phyloP scores from a whole-genome alignment of 2,113 vertebrate species.

The Pipra filicauda region DNA sequence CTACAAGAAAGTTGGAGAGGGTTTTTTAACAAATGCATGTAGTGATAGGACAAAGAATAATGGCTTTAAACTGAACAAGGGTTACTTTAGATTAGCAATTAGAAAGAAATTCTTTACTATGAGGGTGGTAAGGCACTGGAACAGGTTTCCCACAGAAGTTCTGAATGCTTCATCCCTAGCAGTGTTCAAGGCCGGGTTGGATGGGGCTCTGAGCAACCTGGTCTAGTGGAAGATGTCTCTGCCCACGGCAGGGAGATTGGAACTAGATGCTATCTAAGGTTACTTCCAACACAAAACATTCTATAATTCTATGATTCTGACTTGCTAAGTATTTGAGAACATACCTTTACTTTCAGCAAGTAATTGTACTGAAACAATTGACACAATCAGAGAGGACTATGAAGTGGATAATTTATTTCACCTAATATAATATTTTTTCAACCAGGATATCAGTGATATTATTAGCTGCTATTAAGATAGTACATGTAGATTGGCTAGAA shows the following conservation, averaged over 20 bases:
- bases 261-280: background rate
- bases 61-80: background rate
- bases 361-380: background rate
- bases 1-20: background rate
- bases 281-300: background rate
- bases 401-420: background rate
- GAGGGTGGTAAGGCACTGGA: background rate
- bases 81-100: background rate
- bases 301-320: background rate
- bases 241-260: background rate
- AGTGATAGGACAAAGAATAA: background rate
- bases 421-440: background rate
- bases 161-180: background rate
- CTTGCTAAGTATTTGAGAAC: background rate
- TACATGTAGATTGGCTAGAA: background rate
- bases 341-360: accelerated
- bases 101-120: background rate
- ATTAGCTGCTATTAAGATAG: background rate
- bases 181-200: background rate
- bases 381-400: background rate
- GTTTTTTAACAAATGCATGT: background rate
- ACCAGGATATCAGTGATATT: background rate
- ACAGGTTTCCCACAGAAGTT: background rate
- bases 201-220: background rate
- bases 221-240: background rate